Evolutionary conservation across 2,888 invertebrate species (phyloP), one percentile per base, ranked within the genome.

Genomic region (Heliconius ismenius): DNA sequence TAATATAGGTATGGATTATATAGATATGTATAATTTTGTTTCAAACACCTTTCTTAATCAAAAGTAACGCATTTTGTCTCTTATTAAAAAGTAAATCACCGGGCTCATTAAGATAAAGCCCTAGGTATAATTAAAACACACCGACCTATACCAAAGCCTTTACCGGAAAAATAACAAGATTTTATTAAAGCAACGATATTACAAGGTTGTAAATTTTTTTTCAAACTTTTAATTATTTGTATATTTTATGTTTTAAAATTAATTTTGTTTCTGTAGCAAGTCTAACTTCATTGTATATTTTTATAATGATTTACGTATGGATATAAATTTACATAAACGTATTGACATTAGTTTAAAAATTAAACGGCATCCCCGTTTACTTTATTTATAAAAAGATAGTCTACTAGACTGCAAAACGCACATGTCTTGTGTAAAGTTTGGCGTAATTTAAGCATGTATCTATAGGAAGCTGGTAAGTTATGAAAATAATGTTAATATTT

Each of bases 401-500:
- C 49, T 49, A 21, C 49, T 18, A 49, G 0, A 49, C 9, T 49
- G 49, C 3, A 9, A 2, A 0, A 49, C 1, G 7, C 18, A 49
- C 49, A 3, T 49, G 6, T 21, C 49, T 49, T 49, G 7, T 49
- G 49, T 21, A 49, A 49, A 49, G 18, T 49, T 49, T 7, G 6
- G 49, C 0, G 49, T 49, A 7, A 18, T 18, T 18, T 49, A 18
- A 18, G 49, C 0, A 49, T 18, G 49, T 18, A 49, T 49, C 21
- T 58, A 11, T 58, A 58, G n/a, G 11, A n/a, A 58, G n/a, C 58
- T 58, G 7, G 11, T 24, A 62, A 62, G 4, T 58, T n/a, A 58
- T 39, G 4, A 21, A 21, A 64, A 28, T 24, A 65, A 63, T 64
- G 76, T 68, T 70, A 76, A 74, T 76, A 77, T 84, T 85, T 86